Evolutionary conservation across 2,888 invertebrate species (phyloP), one percentile per base, ranked within the genome.

Genomic region (Lepidonotus clava): DNA sequence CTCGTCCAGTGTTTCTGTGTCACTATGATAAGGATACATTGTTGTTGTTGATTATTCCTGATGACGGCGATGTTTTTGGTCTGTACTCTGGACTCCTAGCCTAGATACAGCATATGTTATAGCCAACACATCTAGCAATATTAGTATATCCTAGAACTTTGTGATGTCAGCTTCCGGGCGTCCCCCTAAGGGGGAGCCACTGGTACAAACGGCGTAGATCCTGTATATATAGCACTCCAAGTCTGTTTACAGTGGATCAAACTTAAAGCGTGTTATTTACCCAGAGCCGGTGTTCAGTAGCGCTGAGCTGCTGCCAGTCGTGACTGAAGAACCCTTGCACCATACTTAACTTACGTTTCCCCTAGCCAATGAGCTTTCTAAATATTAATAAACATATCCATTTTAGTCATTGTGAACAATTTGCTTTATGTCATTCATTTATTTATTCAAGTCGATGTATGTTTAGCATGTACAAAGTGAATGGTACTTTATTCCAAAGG

Each of bases 361-460:
- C 71, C 71, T 71, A 38, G 21, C 2, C 14, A 38, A 71, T 38
- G 21, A n/a, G 18, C 71, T 71, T 71, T 71, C 34, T 71, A 4
- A 71, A 71, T 71, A 38, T 71, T 71, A 71, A 71, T 71, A 71
- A 71, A 71, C 71, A 71, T 71, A 71, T 71, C 71, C 71, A 38
- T 71, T 71, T 71, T 38, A 34, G 71, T 71, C 36, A 71, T n/a
- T 38, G 71, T 71, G 71, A 71, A 71, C 38, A 71, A 21, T 34
- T 67, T 67, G 1, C 71, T 71, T 14, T 71, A n/a, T 14, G 34
- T 34, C 14, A 18, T 67, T 36, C n/a, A n/a, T 4, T 71, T 71
- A 36, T 71, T 32, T 24, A 38, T 71, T 56, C 61, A 28, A 61
- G 11, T 28, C 24, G 28, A 61, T 28, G 14, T 28, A 61, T 61